These are phyloP conservation scores for Alloplasta piceator DNA, from an alignment of 2,888 invertebrate genomes.

Conservation along the genomic window DNA sequence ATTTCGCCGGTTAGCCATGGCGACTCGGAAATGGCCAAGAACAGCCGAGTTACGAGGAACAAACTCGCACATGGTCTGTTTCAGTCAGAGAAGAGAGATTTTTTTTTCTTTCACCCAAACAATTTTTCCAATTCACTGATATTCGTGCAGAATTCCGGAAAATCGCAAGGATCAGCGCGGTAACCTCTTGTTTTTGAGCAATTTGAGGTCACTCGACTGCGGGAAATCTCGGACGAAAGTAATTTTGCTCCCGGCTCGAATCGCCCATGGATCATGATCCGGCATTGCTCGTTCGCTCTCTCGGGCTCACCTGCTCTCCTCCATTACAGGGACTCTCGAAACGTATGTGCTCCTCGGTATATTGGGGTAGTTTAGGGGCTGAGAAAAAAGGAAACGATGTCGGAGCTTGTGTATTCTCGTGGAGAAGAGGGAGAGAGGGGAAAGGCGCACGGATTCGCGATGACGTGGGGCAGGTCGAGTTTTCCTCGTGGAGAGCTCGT, in stretches of 20 bases:
- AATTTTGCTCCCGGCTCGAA: too few species aligned
- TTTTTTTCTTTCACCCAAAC: too few species aligned
- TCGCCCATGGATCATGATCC: constrained; percentile 12
- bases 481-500: constrained; percentile 16
- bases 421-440: constrained; percentile 2
- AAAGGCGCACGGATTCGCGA: neutral
- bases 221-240: too few species aligned
- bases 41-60: neutral
- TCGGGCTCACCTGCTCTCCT: constrained; percentile 20
- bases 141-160: too few species aligned
- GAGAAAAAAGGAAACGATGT: constrained; percentile 9
- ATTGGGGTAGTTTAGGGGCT: constrained; percentile 44
- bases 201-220: too few species aligned
- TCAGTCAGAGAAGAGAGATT: too few species aligned
- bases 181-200: too few species aligned
- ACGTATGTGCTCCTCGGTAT: constrained; percentile 14
- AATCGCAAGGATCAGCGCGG: too few species aligned
- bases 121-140: too few species aligned
- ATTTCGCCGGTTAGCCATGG: constrained; percentile 44
- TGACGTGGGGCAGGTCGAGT: too few species aligned
- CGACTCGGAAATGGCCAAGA: constrained; percentile 36
- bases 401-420: constrained; percentile 15
- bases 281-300: constrained; percentile 28
- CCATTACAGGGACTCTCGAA: constrained; percentile 4
- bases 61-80: too few species aligned